A percentile compares a stretch with the other conserved stretches of the same genome.
phyloP scores from a whole-genome alignment of 2,797 vertebrate genomes.

The Poecilia wingei region DNA sequence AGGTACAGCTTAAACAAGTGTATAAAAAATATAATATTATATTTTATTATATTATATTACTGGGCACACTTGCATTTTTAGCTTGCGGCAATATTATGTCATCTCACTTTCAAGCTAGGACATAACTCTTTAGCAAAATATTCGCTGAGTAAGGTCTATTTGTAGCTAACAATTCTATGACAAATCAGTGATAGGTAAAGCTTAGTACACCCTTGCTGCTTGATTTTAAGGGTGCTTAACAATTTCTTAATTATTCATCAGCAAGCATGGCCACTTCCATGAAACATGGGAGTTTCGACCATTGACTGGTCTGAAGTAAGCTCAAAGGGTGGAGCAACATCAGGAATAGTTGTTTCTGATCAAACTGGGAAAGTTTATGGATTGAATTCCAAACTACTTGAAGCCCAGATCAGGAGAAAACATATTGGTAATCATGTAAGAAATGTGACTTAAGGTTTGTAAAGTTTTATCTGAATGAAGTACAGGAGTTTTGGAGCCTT shows the following conservation, averaged over 20 bases:
- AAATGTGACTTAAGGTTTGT: background rate
- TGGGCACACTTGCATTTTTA: background rate
- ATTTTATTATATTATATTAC: background rate
- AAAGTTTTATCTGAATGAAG: background rate
- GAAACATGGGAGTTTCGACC: background rate
- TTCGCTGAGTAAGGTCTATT: background rate
- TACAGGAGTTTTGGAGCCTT: background rate
- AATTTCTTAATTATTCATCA: background rate
- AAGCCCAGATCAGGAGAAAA: background rate
- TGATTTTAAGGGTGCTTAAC: background rate
- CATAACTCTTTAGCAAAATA: background rate
- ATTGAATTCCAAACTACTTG: background rate
- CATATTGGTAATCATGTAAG: background rate
- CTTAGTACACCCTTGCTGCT: background rate
- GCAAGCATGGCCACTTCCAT: background rate
- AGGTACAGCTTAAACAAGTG: conserved; percentile 55
- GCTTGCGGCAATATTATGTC: background rate
- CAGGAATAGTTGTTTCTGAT: background rate
- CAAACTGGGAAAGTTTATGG: background rate
- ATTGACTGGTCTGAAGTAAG: background rate
- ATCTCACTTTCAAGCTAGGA: background rate
- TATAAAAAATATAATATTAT: background rate
- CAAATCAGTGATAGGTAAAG: background rate
- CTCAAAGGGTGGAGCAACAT: background rate
- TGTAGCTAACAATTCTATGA: background rate